Evolutionary conservation across 2,888 invertebrate genomes (phyloP).

Genomic region (Epinotia ramella): DNA sequence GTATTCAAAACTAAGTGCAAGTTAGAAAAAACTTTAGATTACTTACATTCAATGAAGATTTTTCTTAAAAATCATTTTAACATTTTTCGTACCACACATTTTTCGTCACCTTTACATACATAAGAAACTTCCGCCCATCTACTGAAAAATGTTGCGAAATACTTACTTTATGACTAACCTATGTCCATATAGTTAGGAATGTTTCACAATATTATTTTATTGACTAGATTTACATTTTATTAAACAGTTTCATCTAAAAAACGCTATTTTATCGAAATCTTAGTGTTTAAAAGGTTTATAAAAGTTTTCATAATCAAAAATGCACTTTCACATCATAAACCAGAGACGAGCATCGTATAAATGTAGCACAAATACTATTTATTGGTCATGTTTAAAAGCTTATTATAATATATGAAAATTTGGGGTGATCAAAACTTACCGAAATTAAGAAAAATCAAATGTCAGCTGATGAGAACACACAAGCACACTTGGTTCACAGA

Average conservation of each 20-base stretch:
- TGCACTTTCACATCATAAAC: not conserved
- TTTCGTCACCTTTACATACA: not conserved
- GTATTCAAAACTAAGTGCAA: not conserved
- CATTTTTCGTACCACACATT: not conserved
- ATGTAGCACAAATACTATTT: not conserved
- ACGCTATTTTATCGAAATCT: not conserved
- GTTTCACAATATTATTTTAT: not conserved
- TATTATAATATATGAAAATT: not conserved
- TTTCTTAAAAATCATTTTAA: not conserved
- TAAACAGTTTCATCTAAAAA: not conserved
- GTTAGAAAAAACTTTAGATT: not conserved
- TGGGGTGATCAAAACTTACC: conserved; percentile 37
- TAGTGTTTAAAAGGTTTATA: not conserved
- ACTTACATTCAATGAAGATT: not conserved
- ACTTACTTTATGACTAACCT: not conserved
- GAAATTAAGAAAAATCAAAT: conserved; percentile 20
- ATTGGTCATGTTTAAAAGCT: not conserved
- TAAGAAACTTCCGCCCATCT: not conserved
- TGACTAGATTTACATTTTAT: not conserved
- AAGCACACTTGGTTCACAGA: conserved; percentile 19
- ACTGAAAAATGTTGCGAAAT: conserved; percentile 1
- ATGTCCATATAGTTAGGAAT: not conserved
- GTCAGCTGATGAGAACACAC: conserved; percentile 31
- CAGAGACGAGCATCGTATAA: not conserved
- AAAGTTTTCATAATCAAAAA: not conserved